Percentiles rank a stretch among this genome's conserved stretches.
Conservation (phyloP, 1,140 invertebrate species). For the Chironomus striatipennis region DNA sequence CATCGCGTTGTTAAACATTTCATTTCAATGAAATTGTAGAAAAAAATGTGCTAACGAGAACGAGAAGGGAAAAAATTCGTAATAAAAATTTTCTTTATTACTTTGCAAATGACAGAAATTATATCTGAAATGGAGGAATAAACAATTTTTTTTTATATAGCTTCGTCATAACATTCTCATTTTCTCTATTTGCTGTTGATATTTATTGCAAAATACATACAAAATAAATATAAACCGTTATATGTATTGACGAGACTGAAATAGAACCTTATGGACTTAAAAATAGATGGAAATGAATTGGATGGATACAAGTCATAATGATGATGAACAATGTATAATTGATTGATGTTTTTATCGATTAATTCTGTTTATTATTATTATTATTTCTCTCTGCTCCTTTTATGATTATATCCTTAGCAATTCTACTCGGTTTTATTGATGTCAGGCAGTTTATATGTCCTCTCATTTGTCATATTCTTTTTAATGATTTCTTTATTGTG, state of each 20-base stretch:
- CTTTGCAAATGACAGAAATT: constrained; percentile 9
- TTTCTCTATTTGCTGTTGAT: background rate
- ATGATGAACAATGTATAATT: constrained; percentile 4
- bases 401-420: no score
- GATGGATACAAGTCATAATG: background rate
- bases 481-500: no score
- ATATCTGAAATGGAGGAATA: background rate
- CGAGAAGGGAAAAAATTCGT: background rate
- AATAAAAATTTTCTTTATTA: constrained; percentile 5
- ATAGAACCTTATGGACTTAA: background rate
- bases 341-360: constrained; percentile 13
- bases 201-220: background rate
- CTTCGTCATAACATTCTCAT: no score
- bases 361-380: background rate
- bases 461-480: no score
- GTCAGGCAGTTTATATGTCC: no score
- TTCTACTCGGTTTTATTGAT: no score
- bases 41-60: no score
- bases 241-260: no score
- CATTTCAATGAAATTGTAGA: background rate
- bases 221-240: no score
- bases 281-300: background rate
- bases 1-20: background rate
- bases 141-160: background rate
- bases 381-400: no score